A percentile compares a stretch with the other conserved stretches of the same genome.
Conservation (phyloP, 2,797 vertebrate species). For the Aphelocoma californica region DNA sequence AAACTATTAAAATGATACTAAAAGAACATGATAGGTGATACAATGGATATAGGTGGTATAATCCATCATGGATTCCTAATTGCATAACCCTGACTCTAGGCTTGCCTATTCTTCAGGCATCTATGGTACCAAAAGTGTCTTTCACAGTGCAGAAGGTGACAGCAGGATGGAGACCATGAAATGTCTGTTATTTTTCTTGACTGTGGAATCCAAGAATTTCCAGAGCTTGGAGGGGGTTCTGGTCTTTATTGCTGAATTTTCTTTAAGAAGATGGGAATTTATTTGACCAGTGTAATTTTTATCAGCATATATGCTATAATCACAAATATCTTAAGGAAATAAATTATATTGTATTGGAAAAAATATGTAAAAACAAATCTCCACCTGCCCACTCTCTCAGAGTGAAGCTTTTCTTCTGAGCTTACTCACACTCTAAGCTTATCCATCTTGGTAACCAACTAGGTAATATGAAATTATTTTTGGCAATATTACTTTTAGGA, state of each 20-base stretch:
- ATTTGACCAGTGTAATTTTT: neutral
- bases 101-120: neutral
- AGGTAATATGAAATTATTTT: neutral
- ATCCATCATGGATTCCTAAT: neutral
- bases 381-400: neutral
- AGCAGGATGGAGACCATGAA: neutral
- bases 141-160: neutral
- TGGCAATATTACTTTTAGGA: neutral
- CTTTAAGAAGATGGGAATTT: neutral
- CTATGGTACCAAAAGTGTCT: rapidly evolving
- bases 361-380: neutral
- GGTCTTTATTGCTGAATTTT: neutral
- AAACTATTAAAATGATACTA: neutral
- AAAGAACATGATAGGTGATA: neutral
- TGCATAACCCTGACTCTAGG: neutral
- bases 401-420: neutral
- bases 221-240: neutral
- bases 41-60: too few species aligned
- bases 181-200: neutral
- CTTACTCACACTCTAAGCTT: neutral
- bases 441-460: neutral
- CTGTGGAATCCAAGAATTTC: neutral
- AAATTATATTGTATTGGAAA: neutral
- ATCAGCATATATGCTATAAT: neutral
- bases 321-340: neutral